Percentiles rank a stretch among this genome's conserved stretches.
Evolutionary conservation across 2,113 vertebrate genomes (phyloP).

Genomic region (Alouatta palliata): DNA sequence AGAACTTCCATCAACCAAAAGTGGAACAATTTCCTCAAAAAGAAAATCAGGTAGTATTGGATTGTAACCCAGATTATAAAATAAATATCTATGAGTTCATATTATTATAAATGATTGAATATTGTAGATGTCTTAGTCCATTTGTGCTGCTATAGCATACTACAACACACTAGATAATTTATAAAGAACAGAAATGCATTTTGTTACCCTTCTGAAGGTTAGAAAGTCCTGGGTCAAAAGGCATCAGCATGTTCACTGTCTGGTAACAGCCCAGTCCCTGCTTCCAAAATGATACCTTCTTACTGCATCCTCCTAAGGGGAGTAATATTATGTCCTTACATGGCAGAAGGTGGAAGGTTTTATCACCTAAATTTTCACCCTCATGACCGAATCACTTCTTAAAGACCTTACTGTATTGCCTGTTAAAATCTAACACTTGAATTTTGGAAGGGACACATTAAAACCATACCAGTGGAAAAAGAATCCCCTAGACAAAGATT

Average conservation of each 20-base stretch:
- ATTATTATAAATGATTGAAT: neutral
- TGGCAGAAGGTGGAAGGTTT: neutral
- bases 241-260: neutral
- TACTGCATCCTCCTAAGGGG: neutral
- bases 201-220: neutral
- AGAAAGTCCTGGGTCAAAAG: neutral
- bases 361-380: neutral
- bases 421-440: neutral
- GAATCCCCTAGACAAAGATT: neutral
- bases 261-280: neutral
- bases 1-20: neutral
- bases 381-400: neutral
- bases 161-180: neutral
- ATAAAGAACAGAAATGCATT: neutral
- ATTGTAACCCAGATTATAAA: neutral
- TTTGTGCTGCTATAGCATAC: neutral
- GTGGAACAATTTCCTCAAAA: neutral
- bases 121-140: neutral
- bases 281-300: neutral
- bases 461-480: neutral
- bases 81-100: neutral
- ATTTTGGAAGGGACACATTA: neutral
- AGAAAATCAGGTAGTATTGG: neutral
- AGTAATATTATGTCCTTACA: neutral
- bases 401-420: neutral